Evolutionary conservation across 2,113 vertebrate species (phyloP), one percentile per base, ranked within the genome.

Genomic region (Boulengeromyrus knoepffleri): DNA sequence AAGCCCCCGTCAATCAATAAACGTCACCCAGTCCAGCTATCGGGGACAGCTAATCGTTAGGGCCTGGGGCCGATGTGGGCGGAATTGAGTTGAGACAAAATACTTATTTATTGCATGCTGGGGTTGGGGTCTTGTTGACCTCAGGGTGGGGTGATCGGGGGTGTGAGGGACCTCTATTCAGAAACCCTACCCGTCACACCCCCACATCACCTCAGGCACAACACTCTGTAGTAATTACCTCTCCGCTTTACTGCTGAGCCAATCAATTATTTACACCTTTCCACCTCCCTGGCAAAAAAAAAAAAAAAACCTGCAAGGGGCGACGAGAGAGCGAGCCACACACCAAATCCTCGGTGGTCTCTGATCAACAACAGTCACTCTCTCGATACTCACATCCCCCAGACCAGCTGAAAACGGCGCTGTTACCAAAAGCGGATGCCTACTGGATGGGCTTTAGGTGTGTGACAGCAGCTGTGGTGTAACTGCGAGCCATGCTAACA

Each of bases 221-320:
- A 52, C 85, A 58, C 84, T 77, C 27, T 39, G 42, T 27, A 80
- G 62, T 89, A 89, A 91, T 89, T 91, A 89, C 90, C 88, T 46
- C 85, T 87, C 36, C 5, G 46, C 31, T 58, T 77, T 49, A 27
- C 58, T 39, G 24, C 42, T 88, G n/a, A 62, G 50, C 62, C 53
- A n/a, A 87, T 88, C 62, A 89, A 89, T 91, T 91, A 91, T 91
- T 91, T 47, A 89, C 85, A 87, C 52, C 49, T 47, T 89, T 56
- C 56, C 88, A 89, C 49, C 58, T 77, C 84, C 24, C 21, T 10
- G 77, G 74, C 3, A 42, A 9, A 52, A 21, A 31, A 31, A 31
- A 31, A 5, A 50, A 19, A 12, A 31, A 31, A 31, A 70, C 8
- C n/a, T n/a, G 56, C 6, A 5, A n/a, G 36, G 42, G 52, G 31